These are phyloP conservation scores for Podotricha telesiphe DNA, from an alignment of 2,888 invertebrate species.

Conservation along the genomic window DNA sequence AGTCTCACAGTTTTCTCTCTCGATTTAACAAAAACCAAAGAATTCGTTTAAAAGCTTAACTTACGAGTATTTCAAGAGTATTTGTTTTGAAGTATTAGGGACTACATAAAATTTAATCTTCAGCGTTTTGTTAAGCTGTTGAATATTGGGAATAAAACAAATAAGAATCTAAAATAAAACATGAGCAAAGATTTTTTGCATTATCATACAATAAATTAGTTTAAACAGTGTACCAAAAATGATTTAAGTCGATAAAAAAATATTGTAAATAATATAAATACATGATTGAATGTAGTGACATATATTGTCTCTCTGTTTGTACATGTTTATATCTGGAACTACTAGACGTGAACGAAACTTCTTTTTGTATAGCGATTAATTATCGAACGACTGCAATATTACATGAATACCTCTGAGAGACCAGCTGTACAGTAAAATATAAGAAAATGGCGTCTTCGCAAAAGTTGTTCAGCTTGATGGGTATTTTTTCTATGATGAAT, in stretches of 20 bases:
- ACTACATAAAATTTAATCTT: slow-evolving; percentile 31
- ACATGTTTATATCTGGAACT: background rate
- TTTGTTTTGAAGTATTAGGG: slow-evolving; percentile 37
- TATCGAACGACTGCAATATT: background rate
- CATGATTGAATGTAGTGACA: no score
- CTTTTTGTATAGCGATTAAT: background rate
- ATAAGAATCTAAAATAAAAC: background rate
- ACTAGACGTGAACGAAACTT: background rate
- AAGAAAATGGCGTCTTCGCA: background rate
- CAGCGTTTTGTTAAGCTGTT: background rate
- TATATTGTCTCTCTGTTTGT: no score
- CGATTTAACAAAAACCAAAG: slow-evolving; percentile 44
- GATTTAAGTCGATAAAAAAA: no score
- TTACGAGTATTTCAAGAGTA: slow-evolving; percentile 36
- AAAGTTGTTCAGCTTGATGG: background rate
- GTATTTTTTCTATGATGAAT: background rate
- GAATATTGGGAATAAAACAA: background rate
- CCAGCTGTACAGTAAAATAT: background rate
- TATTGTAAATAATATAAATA: no score
- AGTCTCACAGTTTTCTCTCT: slow-evolving; percentile 40
- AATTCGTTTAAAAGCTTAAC: slow-evolving; percentile 40
- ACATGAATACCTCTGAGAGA: background rate
- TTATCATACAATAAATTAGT: no score
- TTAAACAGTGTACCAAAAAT: no score
- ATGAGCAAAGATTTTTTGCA: no score